A percentile compares a stretch with the other conserved stretches of the same genome.
phyloP scores from a whole-genome alignment of 2,113 vertebrate species.

The Chunga burmeisteri region DNA sequence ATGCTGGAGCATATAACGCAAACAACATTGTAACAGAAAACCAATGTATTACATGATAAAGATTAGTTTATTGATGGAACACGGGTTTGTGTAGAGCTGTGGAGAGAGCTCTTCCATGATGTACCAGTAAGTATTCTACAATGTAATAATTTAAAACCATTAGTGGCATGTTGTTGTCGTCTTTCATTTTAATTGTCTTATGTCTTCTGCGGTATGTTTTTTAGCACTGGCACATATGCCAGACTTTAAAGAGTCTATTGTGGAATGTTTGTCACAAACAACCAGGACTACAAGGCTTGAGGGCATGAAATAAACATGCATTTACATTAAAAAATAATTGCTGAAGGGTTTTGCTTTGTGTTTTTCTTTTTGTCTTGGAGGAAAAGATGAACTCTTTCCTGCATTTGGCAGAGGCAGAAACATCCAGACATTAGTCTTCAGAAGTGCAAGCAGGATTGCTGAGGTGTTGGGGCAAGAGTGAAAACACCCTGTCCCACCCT shows the following conservation, averaged over 20 bases:
- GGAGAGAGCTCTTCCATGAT: conserved; percentile 21
- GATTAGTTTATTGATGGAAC: conserved; percentile 46
- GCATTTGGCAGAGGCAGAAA: neutral
- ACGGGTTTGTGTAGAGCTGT: conserved; percentile 25
- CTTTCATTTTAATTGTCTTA: conserved; percentile 57
- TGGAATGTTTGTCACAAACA: conserved; percentile 67
- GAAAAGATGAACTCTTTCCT: neutral
- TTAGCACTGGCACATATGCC: conserved; percentile 46
- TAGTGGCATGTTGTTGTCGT: conserved; percentile 49
- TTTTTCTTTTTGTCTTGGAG: neutral
- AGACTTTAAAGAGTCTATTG: conserved; percentile 64
- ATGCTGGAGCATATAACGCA: neutral
- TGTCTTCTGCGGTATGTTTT: neutral
- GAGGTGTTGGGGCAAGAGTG: neutral
- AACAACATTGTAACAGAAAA: neutral
- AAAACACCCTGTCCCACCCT: neutral
- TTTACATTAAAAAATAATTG: conserved; percentile 69
- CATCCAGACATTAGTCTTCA: neutral
- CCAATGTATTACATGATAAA: conserved; percentile 18
- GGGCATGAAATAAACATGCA: conserved; percentile 66
- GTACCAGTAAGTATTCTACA: conserved; percentile 58
- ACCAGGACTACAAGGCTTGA: conserved; percentile 59
- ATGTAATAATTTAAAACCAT: conserved; percentile 68
- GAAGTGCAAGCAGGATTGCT: neutral
- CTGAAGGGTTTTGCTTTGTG: neutral